A percentile compares a stretch with the other conserved stretches of the same genome.
Evolutionary conservation across 2,113 vertebrate species (phyloP).

Genomic region (Gymnorhina tibicen): DNA sequence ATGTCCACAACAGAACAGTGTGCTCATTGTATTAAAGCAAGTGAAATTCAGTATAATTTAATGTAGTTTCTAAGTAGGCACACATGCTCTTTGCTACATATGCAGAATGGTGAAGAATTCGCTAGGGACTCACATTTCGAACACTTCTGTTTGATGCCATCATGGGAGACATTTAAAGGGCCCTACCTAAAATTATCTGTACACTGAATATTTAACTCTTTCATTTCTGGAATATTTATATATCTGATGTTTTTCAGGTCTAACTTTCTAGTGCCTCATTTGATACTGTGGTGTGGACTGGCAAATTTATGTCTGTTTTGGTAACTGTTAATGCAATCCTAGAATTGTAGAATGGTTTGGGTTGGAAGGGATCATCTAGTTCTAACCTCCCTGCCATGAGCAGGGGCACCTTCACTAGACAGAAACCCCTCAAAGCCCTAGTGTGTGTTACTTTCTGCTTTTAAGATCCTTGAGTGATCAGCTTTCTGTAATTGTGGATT

Average conservation of each 20-base stretch:
- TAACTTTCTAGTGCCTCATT: not conserved
- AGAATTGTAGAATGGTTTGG: not conserved
- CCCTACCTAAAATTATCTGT: not conserved
- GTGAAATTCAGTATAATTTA: not conserved
- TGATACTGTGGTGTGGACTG: not conserved
- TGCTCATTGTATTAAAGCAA: not conserved
- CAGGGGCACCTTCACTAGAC: not conserved
- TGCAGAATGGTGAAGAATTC: not conserved
- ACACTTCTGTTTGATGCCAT: not conserved
- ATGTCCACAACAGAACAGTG: not conserved
- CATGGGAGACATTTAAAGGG: not conserved
- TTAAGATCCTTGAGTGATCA: not conserved
- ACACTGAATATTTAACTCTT: not conserved
- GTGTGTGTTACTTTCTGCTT: not conserved
- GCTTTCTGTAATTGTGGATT: not conserved
- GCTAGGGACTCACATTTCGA: not conserved
- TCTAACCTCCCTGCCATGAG: not conserved
- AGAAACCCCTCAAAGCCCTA: not conserved
- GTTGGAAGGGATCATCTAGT: not conserved
- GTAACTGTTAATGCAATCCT: not conserved
- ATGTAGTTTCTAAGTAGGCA: not conserved
- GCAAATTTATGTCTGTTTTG: not conserved
- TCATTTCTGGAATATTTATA: not conserved
- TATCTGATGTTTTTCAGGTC: not conserved
- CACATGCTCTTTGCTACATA: not conserved